Evolutionary conservation across 2,113 vertebrate species (phyloP), one percentile per base, ranked within the genome.

Genomic region (Tautogolabrus adspersus): DNA sequence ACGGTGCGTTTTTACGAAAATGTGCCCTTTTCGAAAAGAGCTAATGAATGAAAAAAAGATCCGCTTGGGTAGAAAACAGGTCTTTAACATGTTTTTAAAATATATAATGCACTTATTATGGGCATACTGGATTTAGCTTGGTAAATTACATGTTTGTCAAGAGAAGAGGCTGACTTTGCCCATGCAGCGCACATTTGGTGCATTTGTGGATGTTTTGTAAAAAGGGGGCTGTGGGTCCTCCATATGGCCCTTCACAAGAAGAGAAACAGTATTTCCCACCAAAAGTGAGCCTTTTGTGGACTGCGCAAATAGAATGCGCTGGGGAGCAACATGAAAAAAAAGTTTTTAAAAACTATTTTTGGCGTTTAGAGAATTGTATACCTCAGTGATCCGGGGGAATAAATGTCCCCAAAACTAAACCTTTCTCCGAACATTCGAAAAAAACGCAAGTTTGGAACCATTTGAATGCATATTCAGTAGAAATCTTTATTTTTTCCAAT

Each of bases 401-500:
- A n/a, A 1, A 60, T 21, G 12, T 65, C 37, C 11, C 18, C 19
- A 1, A 1, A 51, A 44, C 0, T 13, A 60, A 66, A 47, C 22
- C 13, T 8, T 69, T 47, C 8, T 23, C 8, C 8, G 11, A 3
- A 34, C 30, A 34, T 34, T 34, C 3, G 30, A 34, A 34, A 34
- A 34, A 34, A 34, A 26, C 3, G 30, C 30, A 34, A 34, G 30
- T 34, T 34, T 59, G 63, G 44, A 84, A 42, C 51, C 49, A 77
- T 79, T 78, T 73, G 85, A 89, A 91, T 85, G 79, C 74, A 90
- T 91, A 82, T 79, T 87, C 88, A 79, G 90, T 92, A 93, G 81
- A 92, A 93, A 92, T 92, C 85, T 93, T 93, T 92, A 92, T 93
- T 91, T 87, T 85, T 81, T 88, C 72, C 91, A 90, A 91, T 90